Evolutionary conservation across 1,140 invertebrate species (phyloP), one percentile per base, ranked within the genome.

Genomic region (Drosophila funebris): DNA sequence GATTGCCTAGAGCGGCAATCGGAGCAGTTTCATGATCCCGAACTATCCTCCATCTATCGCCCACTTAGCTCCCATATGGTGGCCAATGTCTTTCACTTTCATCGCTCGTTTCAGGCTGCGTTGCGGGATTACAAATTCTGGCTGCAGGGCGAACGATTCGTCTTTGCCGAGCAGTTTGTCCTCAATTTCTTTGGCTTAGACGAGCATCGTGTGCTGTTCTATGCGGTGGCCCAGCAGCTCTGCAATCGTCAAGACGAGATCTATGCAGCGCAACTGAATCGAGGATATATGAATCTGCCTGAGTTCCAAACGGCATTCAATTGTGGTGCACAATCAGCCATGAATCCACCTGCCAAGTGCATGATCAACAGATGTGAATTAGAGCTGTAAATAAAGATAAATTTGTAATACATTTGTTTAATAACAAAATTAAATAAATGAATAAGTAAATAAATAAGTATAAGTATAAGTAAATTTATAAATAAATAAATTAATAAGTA

Each of bases 121-220:
- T 46, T 74, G 0, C 18, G 63, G 0, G 90, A 91, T 7, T 91
- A 91, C 46, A 44, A 44, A 16, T 91, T 91, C 14, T 91, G 90
- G 90, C 37, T 91, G 6, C 66, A 88, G 16, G 87, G 90, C 20
- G 90, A 91, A 13, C 57, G 77, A 14, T 91, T 91, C 24, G 66
- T 77, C n/a, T 91, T 91, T 43, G 90, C 90, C n/a, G 90, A 91
- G 24, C 74, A 75, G 50, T 78, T 79, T 36, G 83, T 91, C 2
- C 50, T 91, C 20, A 69, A 91, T 31, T 79, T 82, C 48, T 91
- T 90, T 9, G 58, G 73, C 2, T 43, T 91, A 18, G 53, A 88
- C 43, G 58, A 84, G 3, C 61, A 67, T 5, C 81, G 62, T 9
- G 66, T 91, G 3, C 54, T 90, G 20, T 91, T 90, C 50, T 91